phyloP scores from a whole-genome alignment of 2,113 vertebrate genomes.

The Proterorhinus semilunaris region DNA sequence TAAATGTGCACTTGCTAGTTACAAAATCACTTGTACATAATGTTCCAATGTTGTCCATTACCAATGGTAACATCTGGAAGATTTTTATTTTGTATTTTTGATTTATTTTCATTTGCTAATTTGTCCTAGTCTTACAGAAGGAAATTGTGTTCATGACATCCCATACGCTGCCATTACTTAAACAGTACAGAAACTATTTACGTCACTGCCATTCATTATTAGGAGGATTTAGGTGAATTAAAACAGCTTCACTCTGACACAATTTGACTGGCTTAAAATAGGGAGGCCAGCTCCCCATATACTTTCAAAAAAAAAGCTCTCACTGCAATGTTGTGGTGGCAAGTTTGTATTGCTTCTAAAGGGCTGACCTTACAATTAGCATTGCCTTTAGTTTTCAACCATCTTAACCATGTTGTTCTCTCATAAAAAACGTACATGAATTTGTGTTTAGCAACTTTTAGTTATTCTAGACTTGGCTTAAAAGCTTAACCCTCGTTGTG shows the following conservation, averaged over 20 bases:
- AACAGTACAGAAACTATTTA: slow-evolving; percentile 12
- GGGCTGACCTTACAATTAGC: too few species aligned
- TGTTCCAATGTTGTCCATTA: too few species aligned
- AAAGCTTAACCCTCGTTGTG: too few species aligned
- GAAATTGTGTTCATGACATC: neutral
- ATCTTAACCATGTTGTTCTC: too few species aligned
- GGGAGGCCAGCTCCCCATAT: neutral
- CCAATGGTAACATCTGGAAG: neutral
- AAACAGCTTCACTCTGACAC: neutral
- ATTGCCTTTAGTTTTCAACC: too few species aligned
- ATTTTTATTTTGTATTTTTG: neutral
- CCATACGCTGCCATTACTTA: neutral
- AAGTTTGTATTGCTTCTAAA: neutral
- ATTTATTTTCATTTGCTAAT: neutral
- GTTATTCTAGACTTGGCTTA: too few species aligned
- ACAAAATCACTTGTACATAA: neutral
- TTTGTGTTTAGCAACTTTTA: too few species aligned
- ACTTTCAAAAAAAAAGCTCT: neutral
- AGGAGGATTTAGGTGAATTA: neutral
- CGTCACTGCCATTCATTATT: slow-evolving; percentile 2
- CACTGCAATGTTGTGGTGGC: neutral
- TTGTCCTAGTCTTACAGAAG: neutral
- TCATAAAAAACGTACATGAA: too few species aligned
- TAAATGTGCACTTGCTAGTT: neutral
- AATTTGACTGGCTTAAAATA: slow-evolving; percentile 2